A percentile compares a stretch with the other conserved stretches of the same genome.
Conservation (phyloP, 1,140 invertebrate genomes). For the Eufriesea mexicana region DNA sequence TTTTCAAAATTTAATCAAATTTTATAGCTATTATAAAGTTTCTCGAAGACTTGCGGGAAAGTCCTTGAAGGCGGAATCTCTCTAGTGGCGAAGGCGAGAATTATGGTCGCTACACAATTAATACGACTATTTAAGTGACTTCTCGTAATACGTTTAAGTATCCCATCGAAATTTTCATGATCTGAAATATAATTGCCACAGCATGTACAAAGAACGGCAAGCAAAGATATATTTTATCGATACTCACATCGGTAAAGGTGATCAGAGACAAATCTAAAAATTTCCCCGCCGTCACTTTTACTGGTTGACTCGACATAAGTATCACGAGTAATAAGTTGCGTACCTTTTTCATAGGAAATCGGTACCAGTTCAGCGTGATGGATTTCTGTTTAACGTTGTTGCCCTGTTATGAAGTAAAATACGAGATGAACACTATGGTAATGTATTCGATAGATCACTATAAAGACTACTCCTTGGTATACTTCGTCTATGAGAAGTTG, state of each 20-base stretch:
- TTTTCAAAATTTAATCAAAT: no score
- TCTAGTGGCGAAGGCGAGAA: no score
- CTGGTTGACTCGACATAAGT: slow-evolving; percentile 55
- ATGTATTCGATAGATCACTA: background rate
- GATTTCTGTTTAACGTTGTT: slow-evolving; percentile 35
- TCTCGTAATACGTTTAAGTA: background rate
- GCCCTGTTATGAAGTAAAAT: slow-evolving; percentile 26
- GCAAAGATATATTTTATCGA: no score
- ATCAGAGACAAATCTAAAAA: slow-evolving; percentile 53
- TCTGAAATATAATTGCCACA: background rate
- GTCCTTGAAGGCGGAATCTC: no score
- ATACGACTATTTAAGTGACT: background rate
- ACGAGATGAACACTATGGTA: background rate
- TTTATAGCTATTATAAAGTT: no score
- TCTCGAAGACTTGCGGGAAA: no score
- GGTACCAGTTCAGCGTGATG: slow-evolving; percentile 64
- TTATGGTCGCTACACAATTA: no score
- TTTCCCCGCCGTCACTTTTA: slow-evolving; percentile 66
- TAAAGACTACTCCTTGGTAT: background rate
- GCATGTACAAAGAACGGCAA: background rate
- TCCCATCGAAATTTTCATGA: background rate
- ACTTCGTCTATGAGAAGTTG: slow-evolving; percentile 64
- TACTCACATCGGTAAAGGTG: slow-evolving; percentile 31
- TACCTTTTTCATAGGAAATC: slow-evolving; percentile 49
- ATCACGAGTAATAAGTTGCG: slow-evolving; percentile 63